phyloP scores from a whole-genome alignment of 2,113 vertebrate genomes.

The Melanotaenia duboulayi region DNA sequence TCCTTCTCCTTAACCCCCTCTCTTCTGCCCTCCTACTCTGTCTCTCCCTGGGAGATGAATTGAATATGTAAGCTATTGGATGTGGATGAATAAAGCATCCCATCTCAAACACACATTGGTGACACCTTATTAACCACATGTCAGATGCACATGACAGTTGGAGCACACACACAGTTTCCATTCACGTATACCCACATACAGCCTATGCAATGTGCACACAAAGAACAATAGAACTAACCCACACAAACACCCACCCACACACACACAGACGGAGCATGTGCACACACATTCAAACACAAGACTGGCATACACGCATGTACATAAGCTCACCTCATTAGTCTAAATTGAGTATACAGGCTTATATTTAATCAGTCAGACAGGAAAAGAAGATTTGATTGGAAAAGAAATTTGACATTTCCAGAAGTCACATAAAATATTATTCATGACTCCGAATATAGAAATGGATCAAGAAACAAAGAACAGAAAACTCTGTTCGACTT shows the following conservation, averaged over 20 bases:
- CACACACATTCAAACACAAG: conserved; percentile 21
- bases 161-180: conserved; percentile 22
- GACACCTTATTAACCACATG: conserved; percentile 83
- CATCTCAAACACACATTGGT: conserved; percentile 78
- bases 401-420: conserved; percentile 31
- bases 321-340: conserved; percentile 60
- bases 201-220: conserved; percentile 19
- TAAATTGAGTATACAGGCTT: conserved; percentile 38
- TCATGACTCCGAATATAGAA: neutral
- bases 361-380: conserved; percentile 45
- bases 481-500: neutral
- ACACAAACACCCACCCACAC: neutral
- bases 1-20: conserved; percentile 38
- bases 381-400: conserved; percentile 40
- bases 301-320: conserved; percentile 15
- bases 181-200: conserved; percentile 3
- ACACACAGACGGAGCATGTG: neutral
- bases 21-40: conserved; percentile 7
- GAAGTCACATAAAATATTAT: conserved; percentile 21
- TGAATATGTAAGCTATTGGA: conserved; percentile 77
- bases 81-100: conserved; percentile 81
- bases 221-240: conserved; percentile 25
- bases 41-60: conserved; percentile 71
- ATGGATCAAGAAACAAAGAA: conserved; percentile 4
- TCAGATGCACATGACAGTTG: conserved; percentile 79